Conservation (phyloP, 1,140 invertebrate genomes). For the Trichogramma pretiosum region DNA sequence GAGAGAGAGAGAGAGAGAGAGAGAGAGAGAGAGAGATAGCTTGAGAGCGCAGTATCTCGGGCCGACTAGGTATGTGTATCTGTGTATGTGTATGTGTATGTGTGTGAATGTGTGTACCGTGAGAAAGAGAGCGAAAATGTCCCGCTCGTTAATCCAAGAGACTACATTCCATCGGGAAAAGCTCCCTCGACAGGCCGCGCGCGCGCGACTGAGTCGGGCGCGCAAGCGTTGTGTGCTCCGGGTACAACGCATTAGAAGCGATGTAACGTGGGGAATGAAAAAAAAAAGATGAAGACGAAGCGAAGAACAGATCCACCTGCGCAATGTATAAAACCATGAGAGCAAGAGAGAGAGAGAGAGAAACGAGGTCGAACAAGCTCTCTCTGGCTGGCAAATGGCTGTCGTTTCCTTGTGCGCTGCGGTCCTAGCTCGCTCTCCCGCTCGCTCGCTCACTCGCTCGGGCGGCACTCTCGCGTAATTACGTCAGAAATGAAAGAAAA, state of each 20-base stretch:
- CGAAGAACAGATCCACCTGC: too few relatives aligned
- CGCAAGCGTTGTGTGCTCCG: too few relatives aligned
- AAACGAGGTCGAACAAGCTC: slow-evolving; percentile 6
- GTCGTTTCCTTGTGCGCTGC: slow-evolving; percentile 12
- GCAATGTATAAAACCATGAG: not conserved
- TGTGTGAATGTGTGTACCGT: too few relatives aligned
- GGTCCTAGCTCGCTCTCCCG: slow-evolving; percentile 19
- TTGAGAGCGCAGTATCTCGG: too few relatives aligned
- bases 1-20: too few relatives aligned
- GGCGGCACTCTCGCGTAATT: slow-evolving; percentile 27
- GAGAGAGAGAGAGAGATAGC: too few relatives aligned
- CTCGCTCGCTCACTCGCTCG: too few relatives aligned
- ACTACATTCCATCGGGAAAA: slow-evolving; percentile 1
- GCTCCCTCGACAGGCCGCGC: not conserved
- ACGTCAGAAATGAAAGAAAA: slow-evolving; percentile 30
- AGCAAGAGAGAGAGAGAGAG: slow-evolving; percentile 1
- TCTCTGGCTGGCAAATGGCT: slow-evolving; percentile 14
- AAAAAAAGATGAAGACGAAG: slow-evolving; percentile 1
- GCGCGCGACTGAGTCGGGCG: too few relatives aligned
- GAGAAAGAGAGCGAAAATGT: too few relatives aligned
- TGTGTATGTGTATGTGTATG: too few relatives aligned
- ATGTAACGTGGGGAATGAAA: not conserved
- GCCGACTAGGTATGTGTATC: too few relatives aligned
- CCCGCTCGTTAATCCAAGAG: slow-evolving; percentile 9
- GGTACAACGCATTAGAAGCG: not conserved